A percentile compares a stretch with the other conserved stretches of the same genome.
Conservation (phyloP, 2,113 vertebrate genomes). For the Thalassoma bifasciatum region DNA sequence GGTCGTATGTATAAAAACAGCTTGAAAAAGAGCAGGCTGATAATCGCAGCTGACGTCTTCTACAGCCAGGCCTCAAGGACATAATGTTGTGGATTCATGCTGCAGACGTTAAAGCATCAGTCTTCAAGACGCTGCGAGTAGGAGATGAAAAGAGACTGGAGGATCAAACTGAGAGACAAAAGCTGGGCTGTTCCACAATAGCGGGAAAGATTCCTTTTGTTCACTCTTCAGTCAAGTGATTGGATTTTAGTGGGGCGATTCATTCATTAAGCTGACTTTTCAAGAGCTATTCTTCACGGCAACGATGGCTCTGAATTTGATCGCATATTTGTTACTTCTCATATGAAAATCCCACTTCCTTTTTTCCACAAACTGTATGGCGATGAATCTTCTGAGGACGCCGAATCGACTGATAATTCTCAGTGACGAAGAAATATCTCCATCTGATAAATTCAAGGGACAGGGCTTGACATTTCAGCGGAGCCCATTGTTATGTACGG, state of each 20-base stretch:
- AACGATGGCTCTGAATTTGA: background rate
- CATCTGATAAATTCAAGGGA: background rate
- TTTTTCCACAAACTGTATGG: background rate
- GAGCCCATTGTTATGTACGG: conserved; percentile 9
- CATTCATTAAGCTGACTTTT: conserved; percentile 13
- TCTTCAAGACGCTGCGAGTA: background rate
- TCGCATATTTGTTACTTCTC: background rate
- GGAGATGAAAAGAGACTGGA: conserved; percentile 11
- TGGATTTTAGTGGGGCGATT: background rate
- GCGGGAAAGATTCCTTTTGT: background rate
- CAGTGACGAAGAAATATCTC: background rate
- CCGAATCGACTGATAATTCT: background rate
- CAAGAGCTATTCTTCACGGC: background rate
- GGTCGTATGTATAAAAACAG: too few species aligned
- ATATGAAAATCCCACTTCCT: background rate
- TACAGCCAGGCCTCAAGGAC: conserved; percentile 47
- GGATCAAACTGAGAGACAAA: conserved; percentile 34
- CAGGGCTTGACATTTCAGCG: conserved; percentile 6
- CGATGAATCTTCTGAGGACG: background rate
- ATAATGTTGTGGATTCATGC: conserved; percentile 21
- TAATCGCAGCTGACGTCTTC: conserved; percentile 36
- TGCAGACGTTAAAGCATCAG: conserved; percentile 36
- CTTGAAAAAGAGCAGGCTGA: background rate
- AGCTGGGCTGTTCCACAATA: conserved; percentile 24
- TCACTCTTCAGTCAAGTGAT: conserved; percentile 3